These are phyloP conservation scores for Pristionchus mayeri DNA, from an alignment of 2,888 invertebrate genomes.

Conservation along the genomic window DNA sequence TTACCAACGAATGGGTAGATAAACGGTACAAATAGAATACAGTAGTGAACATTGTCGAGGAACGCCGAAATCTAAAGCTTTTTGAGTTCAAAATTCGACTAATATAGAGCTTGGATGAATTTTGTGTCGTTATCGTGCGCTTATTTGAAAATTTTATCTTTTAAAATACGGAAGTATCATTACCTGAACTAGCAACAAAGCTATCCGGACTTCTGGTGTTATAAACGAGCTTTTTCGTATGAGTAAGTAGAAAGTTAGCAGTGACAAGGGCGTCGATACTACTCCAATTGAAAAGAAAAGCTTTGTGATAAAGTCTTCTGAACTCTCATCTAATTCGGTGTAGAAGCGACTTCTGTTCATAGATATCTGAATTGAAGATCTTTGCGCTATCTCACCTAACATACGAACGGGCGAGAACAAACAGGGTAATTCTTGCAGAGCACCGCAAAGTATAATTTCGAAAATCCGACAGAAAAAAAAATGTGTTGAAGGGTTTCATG, in stretches of 20 bases:
- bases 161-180: no score
- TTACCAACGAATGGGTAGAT: slow-evolving; percentile 17
- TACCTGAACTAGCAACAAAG: no score
- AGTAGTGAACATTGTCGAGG: neutral
- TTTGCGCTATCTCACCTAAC: no score
- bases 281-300: neutral
- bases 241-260: neutral
- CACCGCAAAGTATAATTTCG: no score
- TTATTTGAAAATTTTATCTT: neutral
- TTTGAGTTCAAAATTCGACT: no score
- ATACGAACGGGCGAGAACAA: no score
- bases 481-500: no score
- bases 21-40: neutral
- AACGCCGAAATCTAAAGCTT: neutral
- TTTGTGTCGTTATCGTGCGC: no score
- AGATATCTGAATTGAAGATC: neutral
- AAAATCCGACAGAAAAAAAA: no score
- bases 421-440: no score
- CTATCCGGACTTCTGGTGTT: neutral
- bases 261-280: neutral
- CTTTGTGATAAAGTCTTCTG: neutral
- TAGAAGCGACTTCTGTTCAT: neutral
- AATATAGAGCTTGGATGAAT: no score
- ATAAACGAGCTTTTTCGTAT: neutral
- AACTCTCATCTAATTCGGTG: slow-evolving; percentile 6